Base-by-base conservation (phyloP, 64 coral and sea anemone species). In the Actinia tenebrosa region DNA sequence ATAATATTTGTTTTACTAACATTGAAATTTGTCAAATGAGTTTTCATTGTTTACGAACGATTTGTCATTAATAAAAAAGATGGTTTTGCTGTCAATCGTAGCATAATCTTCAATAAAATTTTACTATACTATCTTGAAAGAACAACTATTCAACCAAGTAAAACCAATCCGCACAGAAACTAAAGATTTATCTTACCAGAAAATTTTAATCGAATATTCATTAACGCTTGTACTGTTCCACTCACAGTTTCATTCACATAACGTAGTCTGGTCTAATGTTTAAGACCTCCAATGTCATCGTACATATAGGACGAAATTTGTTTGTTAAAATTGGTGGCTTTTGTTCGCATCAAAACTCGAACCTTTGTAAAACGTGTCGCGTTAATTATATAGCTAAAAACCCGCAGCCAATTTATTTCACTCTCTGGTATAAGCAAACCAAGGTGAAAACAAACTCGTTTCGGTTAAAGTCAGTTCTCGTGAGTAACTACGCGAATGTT, bases 281-380 rank as follows among this genome's bases (percentile, higher is more conserved):
- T 75, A 75, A 75, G 69, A 75, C 69, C 69, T 75, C 69, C 69
- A 26, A 26, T 75, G 69, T 58, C 26, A 30, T 75, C 10, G 69
- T 75, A 75, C 69, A 30, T 75, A 42, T 37, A 14, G n/a, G 1
- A 42, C 69, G 69, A 75, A 25, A 30, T 42, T 16, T 30, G 13
- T 30, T 37, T 25, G 69, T 75, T 43, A 42, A 42, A 7, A 26
- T 75, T 30, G 69, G n/a, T 42, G 14, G 69, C n/a, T 75, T 75
- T 75, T 75, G 69, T 11, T 42, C 69, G 25, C 26, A 30, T 13
- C 69, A 30, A 37, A 68, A 42, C 23, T 26, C 69, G 5, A 72
- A 37, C 69, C 69, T 72, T 72, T 72, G 69, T 37, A 72, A 72
- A 66, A 72, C 23, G 26, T 42, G 69, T 75, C 26, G 26, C 1